phyloP scores from a whole-genome alignment of 1,140 invertebrate species.

The Pseudachorutes palmiensis region DNA sequence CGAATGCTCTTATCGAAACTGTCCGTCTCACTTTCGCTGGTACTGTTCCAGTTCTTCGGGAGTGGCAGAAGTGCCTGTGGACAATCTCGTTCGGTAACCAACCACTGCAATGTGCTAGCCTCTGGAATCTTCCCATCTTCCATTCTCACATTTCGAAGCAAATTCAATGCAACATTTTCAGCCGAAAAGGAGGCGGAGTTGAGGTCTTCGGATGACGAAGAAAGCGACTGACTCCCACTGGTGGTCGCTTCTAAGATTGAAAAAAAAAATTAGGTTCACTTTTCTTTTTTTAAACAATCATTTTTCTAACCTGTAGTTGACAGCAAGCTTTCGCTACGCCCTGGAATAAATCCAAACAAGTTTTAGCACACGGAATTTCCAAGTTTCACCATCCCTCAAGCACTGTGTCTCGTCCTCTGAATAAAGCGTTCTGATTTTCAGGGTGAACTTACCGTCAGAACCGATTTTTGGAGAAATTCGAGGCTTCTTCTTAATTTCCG shows the following conservation, averaged over 20 bases:
- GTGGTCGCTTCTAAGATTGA: constrained; percentile 22
- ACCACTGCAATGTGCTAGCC: constrained; percentile 71
- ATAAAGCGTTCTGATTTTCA: no score
- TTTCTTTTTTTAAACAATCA: constrained; percentile 2
- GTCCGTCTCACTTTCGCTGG: constrained; percentile 41
- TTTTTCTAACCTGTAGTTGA: constrained; percentile 29
- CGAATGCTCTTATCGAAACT: constrained; percentile 45
- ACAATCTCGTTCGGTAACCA: constrained; percentile 69
- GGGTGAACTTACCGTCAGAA: no score
- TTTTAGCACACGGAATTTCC: no score
- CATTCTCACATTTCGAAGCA: constrained; percentile 67
- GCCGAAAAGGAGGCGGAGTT: constrained; percentile 53
- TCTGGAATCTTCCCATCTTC: constrained; percentile 58
- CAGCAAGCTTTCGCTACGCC: constrained; percentile 30
- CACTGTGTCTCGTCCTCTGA: no score
- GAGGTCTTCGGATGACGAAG: constrained; percentile 53
- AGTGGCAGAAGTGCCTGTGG: constrained; percentile 68
- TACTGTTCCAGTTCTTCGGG: constrained; percentile 59
- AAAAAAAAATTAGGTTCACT: not conserved
- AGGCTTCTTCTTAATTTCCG: constrained; percentile 35
- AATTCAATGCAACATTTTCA: constrained; percentile 66
- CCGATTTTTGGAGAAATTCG: constrained; percentile 18
- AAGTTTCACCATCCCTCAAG: no score
- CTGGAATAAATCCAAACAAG: no score
- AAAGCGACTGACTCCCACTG: constrained; percentile 43